phyloP scores from a whole-genome alignment of 2,888 invertebrate genomes.

The Andricus quercusramuli region DNA sequence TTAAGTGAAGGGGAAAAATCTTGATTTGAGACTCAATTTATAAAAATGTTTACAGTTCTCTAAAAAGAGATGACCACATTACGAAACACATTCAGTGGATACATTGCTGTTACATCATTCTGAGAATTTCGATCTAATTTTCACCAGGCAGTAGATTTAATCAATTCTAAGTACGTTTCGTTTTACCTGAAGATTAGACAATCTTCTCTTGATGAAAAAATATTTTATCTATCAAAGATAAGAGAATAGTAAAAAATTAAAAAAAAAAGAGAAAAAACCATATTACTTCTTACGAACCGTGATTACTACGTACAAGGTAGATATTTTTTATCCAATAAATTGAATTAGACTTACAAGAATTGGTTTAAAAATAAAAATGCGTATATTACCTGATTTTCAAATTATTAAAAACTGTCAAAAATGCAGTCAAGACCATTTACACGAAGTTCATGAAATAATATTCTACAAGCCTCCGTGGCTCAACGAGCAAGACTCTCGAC shows the following conservation, averaged over 20 bases:
- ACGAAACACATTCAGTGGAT: neutral
- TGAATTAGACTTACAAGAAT: neutral
- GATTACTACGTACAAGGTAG: neutral
- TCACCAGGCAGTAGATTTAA: neutral
- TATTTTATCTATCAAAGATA: neutral
- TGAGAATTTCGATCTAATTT: neutral
- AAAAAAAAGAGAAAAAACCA: neutral
- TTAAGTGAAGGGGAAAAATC: too few species aligned
- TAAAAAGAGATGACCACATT: neutral
- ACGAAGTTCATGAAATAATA: neutral
- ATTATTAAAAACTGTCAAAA: too few species aligned
- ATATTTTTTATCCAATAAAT: neutral
- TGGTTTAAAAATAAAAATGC: neutral
- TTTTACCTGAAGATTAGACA: neutral
- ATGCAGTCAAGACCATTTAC: neutral
- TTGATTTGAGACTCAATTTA: neutral
- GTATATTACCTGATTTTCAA: neutral
- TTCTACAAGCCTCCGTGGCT: neutral
- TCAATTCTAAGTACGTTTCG: neutral
- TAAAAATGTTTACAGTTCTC: neutral
- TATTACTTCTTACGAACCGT: neutral
- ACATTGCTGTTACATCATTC: neutral
- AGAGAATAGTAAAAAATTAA: neutral
- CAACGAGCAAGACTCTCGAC: neutral
- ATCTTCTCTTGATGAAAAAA: neutral